Base-by-base conservation (phyloP, 2,797 vertebrate species). In the Anas acuta region DNA sequence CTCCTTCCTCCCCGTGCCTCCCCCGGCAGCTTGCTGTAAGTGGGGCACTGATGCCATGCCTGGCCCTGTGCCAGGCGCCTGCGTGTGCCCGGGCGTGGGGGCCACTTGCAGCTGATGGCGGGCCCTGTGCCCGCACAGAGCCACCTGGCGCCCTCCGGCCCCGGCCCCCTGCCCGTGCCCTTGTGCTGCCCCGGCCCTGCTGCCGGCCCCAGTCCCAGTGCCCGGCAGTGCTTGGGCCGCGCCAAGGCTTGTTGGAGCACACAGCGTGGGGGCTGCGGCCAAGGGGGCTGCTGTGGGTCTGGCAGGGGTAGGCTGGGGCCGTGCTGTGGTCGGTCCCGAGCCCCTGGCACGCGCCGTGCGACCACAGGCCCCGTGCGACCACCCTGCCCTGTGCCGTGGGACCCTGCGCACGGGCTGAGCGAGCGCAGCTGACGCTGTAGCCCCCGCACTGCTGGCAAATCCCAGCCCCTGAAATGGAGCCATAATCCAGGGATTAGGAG, bases 401-500 rank as follows among this genome's bases (percentile, higher is more conserved):
- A 78, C 20, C 12, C 66, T 39, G 39, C 0, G 0, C 8, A 16
- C 13, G n/a, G 54, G 39, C 10, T 56, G 33, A 83, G 21, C 22
- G 28, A 73, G 54, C 8, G 49, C 65, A 57, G 41, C 26, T 5
- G 26, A 49, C 41, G 67, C 57, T 5, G 0, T 73, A 87, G 82
- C 66, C 49, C 92, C 71, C 75, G n/a, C 11, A 30, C 65, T 87
- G 84, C 64, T 9, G 32, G 70, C 87, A 94, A 93, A 95, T 96
- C 95, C 73, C 87, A 86, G 58, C 23, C 87, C 93, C 82, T 96
- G 95, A 90, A 93, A 95, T 84, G 95, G 94, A 96, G 96, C 95
- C 94, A 47, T 96, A 95, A 97, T 97, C 96, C 85, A 33, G 86
- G 96, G 96, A 97, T 97, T 96, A 97, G 93, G 73, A 88, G 97